Percentiles rank a stretch among this genome's conserved stretches.
These are phyloP conservation scores for Sarcophaga subvicina DNA, from an alignment of 2,888 invertebrate genomes.

Conservation along the genomic window DNA sequence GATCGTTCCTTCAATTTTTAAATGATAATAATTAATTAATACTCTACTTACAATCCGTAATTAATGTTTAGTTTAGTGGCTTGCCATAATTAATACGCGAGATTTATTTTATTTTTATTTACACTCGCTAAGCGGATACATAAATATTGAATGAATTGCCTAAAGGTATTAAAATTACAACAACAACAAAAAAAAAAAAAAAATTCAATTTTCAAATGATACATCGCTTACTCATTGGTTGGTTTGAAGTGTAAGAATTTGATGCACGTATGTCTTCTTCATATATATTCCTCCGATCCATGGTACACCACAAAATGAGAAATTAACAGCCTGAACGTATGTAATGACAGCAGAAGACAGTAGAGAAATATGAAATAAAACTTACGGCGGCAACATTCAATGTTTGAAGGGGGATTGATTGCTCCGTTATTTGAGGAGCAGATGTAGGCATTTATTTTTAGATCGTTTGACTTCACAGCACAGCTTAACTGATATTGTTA, in stretches of 20 bases:
- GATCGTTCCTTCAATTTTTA: slow-evolving; percentile 2
- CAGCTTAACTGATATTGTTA: too few species aligned
- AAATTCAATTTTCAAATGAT: not conserved
- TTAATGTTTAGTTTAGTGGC: slow-evolving; percentile 36
- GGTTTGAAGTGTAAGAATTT: not conserved
- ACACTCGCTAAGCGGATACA: slow-evolving; percentile 43
- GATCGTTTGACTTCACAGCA: too few species aligned
- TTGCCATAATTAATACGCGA: slow-evolving; percentile 49
- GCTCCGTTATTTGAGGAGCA: too few species aligned
- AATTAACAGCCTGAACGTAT: too few species aligned
- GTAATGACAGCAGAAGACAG: too few species aligned
- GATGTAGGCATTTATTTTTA: too few species aligned
- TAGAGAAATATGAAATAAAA: too few species aligned
- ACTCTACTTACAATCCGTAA: slow-evolving; percentile 47
- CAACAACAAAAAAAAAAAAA: not conserved
- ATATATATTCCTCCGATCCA: too few species aligned
- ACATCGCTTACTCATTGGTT: not conserved
- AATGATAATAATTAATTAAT: slow-evolving; percentile 47
- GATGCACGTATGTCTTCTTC: too few species aligned
- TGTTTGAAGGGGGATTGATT: too few species aligned
- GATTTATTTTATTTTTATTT: slow-evolving; percentile 43
- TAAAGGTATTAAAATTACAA: slow-evolving; percentile 43
- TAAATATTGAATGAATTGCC: slow-evolving; percentile 44
- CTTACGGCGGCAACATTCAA: too few species aligned
- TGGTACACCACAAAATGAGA: too few species aligned